A percentile compares a stretch with the other conserved stretches of the same genome.
Conservation (phyloP, 2,797 vertebrate species). For the Sebastes baramenuke region DNA sequence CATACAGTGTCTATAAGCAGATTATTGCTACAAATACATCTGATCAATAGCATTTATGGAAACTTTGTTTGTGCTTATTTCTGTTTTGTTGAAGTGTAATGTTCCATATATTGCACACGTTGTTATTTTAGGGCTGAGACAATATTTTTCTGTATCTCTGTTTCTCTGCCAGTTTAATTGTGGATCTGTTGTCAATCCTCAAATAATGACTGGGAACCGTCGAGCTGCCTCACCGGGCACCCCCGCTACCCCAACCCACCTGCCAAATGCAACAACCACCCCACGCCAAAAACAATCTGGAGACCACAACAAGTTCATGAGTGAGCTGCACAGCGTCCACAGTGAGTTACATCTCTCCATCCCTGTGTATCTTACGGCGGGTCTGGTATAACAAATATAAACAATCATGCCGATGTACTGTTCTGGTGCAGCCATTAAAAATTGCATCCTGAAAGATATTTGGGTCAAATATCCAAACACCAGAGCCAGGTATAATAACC, state of each 20-base stretch:
- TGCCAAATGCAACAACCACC: slow-evolving; percentile 42
- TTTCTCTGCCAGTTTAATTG: slow-evolving; percentile 28
- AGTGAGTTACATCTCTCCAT: slow-evolving; percentile 68
- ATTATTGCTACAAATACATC: slow-evolving; percentile 54
- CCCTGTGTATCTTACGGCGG: neutral
- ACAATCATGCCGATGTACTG: neutral
- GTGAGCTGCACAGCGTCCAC: slow-evolving; percentile 67
- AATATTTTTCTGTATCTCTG: neutral
- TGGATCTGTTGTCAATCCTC: slow-evolving; percentile 5
- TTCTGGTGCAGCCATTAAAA: neutral
- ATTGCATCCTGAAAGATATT: neutral
- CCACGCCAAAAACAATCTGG: slow-evolving; percentile 41
- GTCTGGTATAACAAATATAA: neutral
- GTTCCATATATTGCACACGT: neutral
- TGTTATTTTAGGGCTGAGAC: neutral
- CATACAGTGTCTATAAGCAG: slow-evolving; percentile 48
- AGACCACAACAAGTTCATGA: slow-evolving; percentile 74
- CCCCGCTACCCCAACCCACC: slow-evolving; percentile 1
- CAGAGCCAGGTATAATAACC: neutral
- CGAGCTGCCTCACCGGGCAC: slow-evolving; percentile 28
- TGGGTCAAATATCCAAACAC: neutral
- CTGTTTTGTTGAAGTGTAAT: neutral
- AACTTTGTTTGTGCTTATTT: slow-evolving; percentile 7
- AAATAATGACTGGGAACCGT: slow-evolving; percentile 66
- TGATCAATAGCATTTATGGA: slow-evolving; percentile 46